Evolutionary conservation across 1,140 invertebrate species (phyloP), one percentile per base, ranked within the genome.

Genomic region (Littorina saxatilis): DNA sequence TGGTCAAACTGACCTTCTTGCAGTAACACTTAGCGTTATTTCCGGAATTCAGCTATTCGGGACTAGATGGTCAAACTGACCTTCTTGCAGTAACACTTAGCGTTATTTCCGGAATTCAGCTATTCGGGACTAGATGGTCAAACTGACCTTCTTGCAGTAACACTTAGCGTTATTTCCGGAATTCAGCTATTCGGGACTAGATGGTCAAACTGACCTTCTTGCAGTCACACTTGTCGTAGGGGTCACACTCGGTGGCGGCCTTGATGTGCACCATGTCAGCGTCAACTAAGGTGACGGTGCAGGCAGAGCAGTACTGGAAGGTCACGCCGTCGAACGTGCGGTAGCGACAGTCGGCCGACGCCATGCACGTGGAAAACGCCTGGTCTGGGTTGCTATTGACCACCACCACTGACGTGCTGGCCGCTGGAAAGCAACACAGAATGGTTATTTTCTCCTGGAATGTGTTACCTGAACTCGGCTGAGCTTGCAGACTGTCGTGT

Each of bases 261-360:
- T 1, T 0, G 75, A 77, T 37, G 37, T 7, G 58, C 23, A 77
- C 7, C 75, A 29, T 11, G 11, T 5, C 37, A 32, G 37, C 39
- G 27, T 27, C 1, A 20, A 73, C 1, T 43, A 73, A 29, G 70
- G 70, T 73, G 40, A 73, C 43, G 40, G 70, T 73, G 40, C 70
- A 73, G 1, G 70, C 50, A 43, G 40, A 50, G 70, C 70, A 73
- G 70, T 73, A 73, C 15, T 73, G n/a, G n/a, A 3, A 73, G 32
- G 70, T 43, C 43, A 73, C 43, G 0, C 70, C 40, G 43, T 73
- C 70, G n/a, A 73, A 73, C 32, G 70, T 73, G 5, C 70, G 39
- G 9, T 50, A 50, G 40, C 70, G 70, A 20, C 70, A 73, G 70
- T 73, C 70, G 40, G 70, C 70, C 2, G 70, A 39, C 17, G 70